Evolutionary conservation across 2,113 vertebrate genomes (phyloP).

Genomic region (Gorilla gorilla): DNA sequence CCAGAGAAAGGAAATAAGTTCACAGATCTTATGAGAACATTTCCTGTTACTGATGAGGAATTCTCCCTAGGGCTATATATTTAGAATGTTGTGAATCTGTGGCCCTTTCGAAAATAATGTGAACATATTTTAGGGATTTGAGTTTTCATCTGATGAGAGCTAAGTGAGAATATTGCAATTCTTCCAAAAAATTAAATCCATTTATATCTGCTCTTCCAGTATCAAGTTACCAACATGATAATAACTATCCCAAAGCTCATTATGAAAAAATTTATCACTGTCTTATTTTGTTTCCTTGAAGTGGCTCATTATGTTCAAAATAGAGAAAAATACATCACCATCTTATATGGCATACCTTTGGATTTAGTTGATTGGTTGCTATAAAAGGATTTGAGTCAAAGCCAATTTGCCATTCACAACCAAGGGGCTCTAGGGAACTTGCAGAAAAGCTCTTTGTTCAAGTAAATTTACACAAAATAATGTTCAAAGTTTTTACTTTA

Average conservation of each 20-base stretch:
- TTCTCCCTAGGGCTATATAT: neutral
- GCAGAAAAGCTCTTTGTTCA: constrained; percentile 47
- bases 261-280: constrained; percentile 24
- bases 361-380: constrained; percentile 27
- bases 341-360: constrained; percentile 35
- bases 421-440: neutral
- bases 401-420: constrained; percentile 41
- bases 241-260: constrained; percentile 47
- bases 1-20: neutral
- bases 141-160: constrained; percentile 10
- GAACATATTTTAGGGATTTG: constrained; percentile 17
- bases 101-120: constrained; percentile 3
- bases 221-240: constrained; percentile 34
- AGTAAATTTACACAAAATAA: constrained; percentile 28
- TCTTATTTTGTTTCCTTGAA: constrained; percentile 36
- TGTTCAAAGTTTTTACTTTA: neutral
- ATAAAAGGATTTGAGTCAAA: constrained; percentile 40
- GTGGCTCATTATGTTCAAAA: constrained; percentile 39
- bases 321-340: neutral
- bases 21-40: neutral
- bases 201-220: neutral
- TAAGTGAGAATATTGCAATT: constrained; percentile 28
- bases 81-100: neutral
- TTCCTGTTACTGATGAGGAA: neutral
- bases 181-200: neutral